Evolutionary conservation across 2,888 invertebrate genomes (phyloP), one percentile per base, ranked within the genome.

Genomic region (Gnatocerus cornutus): DNA sequence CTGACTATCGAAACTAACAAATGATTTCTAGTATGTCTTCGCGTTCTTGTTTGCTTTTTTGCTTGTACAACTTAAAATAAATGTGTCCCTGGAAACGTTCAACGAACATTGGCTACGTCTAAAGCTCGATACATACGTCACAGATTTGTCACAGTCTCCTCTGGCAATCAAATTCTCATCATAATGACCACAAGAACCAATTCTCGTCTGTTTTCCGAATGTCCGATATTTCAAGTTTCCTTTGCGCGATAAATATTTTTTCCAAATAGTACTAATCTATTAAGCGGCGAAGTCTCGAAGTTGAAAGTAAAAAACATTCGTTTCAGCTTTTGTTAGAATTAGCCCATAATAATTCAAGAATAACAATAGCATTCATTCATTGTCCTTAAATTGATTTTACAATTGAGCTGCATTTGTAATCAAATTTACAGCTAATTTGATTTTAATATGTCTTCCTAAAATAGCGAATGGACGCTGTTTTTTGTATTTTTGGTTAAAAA

Each of bases 111-210:
- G 21, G 21, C 21, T 21, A 4, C 21, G 21, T 21, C 21, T 21
- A 21, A 21, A 21, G 21, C 21, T 21, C 37, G 33, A 33, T 33
- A 53, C 53, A 53, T 53, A 53, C 53, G 33, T 37, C 37, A 13
- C 8, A 37, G 53, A 56, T 39, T 56, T 56, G 41, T 41, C 41
- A 56, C 21, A 41, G 55, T 41, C 41, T 41, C 41, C 41, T 56
- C 21, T 41, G 55, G 55, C 39, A 56, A 39, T 56, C 53, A 53
- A 53, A 53, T 37, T 53, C 33, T 53, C 53, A 29, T 53, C 41
- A 16, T 56, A 41, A 56, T 56, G 55, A 41, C 41, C 55, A 41
- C 39, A 7, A 39, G 41, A 41, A 56, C 21, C 55, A 56, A 56
- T 56, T 37, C 16, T 10, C 30, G 13, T 27, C 16, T 46, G n/a